These are phyloP conservation scores for Agrypnia vestita DNA, from an alignment of 1,140 invertebrate species.

Conservation along the genomic window DNA sequence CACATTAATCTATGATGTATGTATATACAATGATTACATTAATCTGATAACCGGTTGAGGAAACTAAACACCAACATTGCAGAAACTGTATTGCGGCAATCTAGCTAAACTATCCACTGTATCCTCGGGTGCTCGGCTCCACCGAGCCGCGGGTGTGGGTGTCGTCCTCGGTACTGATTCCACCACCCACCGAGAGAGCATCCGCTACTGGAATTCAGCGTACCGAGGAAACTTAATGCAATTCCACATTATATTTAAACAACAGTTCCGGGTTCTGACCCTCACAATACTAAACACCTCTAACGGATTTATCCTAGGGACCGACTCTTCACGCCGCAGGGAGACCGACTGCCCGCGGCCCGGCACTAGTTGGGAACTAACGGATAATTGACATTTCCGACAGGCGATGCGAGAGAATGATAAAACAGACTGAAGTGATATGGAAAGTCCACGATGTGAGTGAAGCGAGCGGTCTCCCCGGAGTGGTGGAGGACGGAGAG, in stretches of 20 bases:
- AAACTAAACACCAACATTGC: no score
- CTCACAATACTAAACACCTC: neutral
- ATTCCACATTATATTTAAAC: no score
- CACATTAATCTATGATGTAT: no score
- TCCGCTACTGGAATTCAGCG: no score
- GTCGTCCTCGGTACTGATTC: no score
- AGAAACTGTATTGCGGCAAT: slow-evolving; percentile 26
- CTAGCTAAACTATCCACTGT: slow-evolving; percentile 16
- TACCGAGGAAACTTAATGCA: no score
- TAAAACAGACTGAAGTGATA: slow-evolving; percentile 5
- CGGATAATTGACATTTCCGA: neutral
- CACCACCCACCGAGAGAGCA: no score
- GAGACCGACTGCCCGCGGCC: neutral
- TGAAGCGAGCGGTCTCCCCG: neutral
- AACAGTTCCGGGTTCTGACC: neutral
- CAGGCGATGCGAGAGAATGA: neutral
- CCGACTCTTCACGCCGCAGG: neutral
- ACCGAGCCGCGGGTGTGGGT: no score
- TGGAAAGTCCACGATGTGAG: slow-evolving; percentile 5
- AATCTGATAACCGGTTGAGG: no score
- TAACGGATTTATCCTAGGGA: neutral
- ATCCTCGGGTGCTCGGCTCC: no score
- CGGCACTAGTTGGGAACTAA: neutral
- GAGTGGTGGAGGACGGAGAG: slow-evolving; percentile 41
- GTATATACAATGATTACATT: no score